phyloP scores from a whole-genome alignment of 2,888 invertebrate species.

The Palloptera scutellata region DNA sequence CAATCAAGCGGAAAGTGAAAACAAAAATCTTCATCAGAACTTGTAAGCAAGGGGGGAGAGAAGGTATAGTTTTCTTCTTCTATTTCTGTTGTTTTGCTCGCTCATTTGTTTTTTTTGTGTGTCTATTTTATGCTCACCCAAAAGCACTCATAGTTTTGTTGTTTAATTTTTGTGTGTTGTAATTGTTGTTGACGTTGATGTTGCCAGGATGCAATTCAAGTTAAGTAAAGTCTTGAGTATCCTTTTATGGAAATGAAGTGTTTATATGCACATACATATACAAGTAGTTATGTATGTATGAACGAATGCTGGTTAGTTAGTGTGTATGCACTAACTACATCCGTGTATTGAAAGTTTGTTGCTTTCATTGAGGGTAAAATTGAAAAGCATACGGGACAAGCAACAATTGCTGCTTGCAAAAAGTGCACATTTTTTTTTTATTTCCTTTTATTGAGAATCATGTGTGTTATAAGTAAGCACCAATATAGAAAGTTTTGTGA shows the following conservation, averaged over 20 bases:
- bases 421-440: too few species aligned
- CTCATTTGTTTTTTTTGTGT: background rate
- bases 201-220: constrained; percentile 17
- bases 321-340: background rate
- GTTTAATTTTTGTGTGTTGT: background rate
- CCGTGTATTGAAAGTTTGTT: too few species aligned
- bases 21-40: constrained; percentile 55
- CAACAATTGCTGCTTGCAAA: too few species aligned
- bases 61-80: background rate
- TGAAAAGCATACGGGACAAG: too few species aligned
- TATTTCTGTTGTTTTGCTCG: background rate
- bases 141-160: background rate
- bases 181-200: constrained; percentile 2
- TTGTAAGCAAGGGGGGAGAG: background rate
- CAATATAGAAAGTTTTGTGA: too few species aligned
- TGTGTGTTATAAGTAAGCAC: too few species aligned
- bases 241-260: constrained; percentile 27
- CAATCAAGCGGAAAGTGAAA: constrained; percentile 52
- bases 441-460: too few species aligned
- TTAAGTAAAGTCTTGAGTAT: constrained; percentile 27
- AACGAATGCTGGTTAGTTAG: background rate
- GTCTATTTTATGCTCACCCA: background rate
- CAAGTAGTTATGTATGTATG: constrained; percentile 4
- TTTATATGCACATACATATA: constrained; percentile 20
- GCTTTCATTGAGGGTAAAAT: too few species aligned